phyloP scores from a whole-genome alignment of 1,140 invertebrate genomes.

The Drosophila saltans region DNA sequence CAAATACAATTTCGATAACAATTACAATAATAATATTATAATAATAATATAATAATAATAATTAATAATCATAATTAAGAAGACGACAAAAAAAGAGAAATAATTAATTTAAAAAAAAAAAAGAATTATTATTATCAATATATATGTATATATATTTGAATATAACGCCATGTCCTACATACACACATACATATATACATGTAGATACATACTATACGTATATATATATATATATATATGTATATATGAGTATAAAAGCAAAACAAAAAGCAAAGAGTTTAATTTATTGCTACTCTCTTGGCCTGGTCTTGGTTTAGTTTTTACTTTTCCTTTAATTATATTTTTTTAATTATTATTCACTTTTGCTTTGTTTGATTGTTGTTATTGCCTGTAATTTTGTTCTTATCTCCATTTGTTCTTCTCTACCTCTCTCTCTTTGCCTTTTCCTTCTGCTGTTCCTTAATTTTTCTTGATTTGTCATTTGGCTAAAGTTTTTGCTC shows the following conservation, averaged over 20 bases:
- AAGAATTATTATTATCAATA: constrained; percentile 26
- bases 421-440: constrained; percentile 10
- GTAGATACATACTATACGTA: constrained; percentile 6
- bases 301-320: constrained; percentile 33
- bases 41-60: constrained; percentile 70
- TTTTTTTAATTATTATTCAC: neutral
- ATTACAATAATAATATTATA: constrained; percentile 68
- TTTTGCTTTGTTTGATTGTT: constrained; percentile 16
- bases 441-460: no score
- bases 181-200: constrained; percentile 20
- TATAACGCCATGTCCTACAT: constrained; percentile 15
- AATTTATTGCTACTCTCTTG: constrained; percentile 41
- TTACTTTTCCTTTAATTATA: constrained; percentile 14
- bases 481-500: no score
- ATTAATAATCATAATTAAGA: constrained; percentile 58
- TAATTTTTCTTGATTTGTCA: no score
- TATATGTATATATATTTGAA: constrained; percentile 62
- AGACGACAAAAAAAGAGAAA: constrained; percentile 12
- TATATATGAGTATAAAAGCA: constrained; percentile 35
- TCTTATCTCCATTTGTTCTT: constrained; percentile 35
- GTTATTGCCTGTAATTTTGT: constrained; percentile 26
- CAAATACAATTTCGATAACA: constrained; percentile 82
- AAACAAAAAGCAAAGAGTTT: constrained; percentile 52
- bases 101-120: constrained; percentile 9
- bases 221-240: constrained; percentile 27